Evolutionary conservation across 2,797 vertebrate genomes (phyloP), one percentile per base, ranked within the genome.

Genomic region (Girardinus metallicus): DNA sequence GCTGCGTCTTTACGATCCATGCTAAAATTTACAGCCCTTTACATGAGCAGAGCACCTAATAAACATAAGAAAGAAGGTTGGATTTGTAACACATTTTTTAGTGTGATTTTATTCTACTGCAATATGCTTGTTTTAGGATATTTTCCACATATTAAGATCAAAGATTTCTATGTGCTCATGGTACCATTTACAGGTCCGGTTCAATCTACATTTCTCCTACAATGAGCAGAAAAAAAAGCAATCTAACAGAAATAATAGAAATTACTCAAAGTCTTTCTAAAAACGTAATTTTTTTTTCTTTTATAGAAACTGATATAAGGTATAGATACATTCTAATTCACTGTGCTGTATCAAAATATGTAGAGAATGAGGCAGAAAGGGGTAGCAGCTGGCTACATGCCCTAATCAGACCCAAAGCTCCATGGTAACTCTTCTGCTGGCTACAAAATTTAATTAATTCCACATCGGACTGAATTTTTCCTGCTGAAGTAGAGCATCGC

Each of bases 381-480:
- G 36, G 39, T 13, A 11, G 66, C 64, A 26, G 36, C 21, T 23
- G 36, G 36, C 8, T n/a, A 26, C 21, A 43, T 2, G 1, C 23
- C 23, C 23, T 43, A 70, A 70, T 70, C 39, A 70, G 66, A 43
- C 66, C 39, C 13, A 43, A 70, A 70, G 66, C 66, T 70, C 66
- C 66, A 70, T 70, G 66, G 66, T 43, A 15, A 43, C 66, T 70
- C 66, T 70, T 70, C 39, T 70, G 11, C 39, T 70, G 39, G 23
- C 39, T 7, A 43, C 39, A n/a, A n/a, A 43, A 70, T 70, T 43
- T 43, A 70, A 70, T 70, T 70, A 70, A 70, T 70, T 70, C 11
- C 39, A 70, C 39, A 43, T 70, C 12, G 26, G 66, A 43, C 23
- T 43, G 39, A 70, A 26, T n/a, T 41, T 43, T n/a, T 43, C 39